Percentiles rank a stretch among this genome's conserved stretches.
Conservation (phyloP, 2,113 vertebrate species). For the Macaca nemestrina region DNA sequence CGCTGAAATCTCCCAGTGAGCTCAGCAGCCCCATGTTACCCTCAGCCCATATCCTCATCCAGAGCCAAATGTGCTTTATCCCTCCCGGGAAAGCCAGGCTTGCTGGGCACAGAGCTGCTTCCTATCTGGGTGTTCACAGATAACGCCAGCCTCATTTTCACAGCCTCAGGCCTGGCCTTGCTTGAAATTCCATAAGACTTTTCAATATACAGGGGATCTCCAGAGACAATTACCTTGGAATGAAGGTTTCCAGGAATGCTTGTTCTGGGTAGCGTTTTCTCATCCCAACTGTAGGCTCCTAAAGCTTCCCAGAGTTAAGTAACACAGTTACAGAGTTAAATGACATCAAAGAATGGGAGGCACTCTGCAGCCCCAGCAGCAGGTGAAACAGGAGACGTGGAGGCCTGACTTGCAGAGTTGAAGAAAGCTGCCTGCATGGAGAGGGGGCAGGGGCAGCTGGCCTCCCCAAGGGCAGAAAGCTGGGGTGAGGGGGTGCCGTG, state of each 20-base stretch:
- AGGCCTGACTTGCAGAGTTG: not conserved
- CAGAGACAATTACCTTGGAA: not conserved
- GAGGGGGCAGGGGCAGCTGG: rapidly evolving
- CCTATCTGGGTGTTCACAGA: not conserved
- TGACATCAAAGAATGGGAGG: not conserved
- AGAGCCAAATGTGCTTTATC: not conserved
- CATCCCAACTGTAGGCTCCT: not conserved
- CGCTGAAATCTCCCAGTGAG: too few species aligned
- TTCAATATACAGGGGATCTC: constrained; percentile 8
- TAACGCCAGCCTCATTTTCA: not conserved
- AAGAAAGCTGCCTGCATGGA: not conserved
- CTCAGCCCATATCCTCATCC: not conserved
- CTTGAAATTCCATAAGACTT: constrained; percentile 3
- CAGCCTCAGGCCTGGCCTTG: not conserved
- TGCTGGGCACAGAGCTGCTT: not conserved
- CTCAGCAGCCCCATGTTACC: not conserved
- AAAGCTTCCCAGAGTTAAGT: constrained; percentile 50
- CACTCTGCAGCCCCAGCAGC: not conserved
- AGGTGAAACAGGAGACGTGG: not conserved
- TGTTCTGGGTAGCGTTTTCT: not conserved
- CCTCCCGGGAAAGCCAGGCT: not conserved
- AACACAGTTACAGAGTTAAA: constrained; percentile 47
- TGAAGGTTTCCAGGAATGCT: constrained; percentile 30
- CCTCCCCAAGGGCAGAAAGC: not conserved
- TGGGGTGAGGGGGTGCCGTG: rapidly evolving